Evolutionary conservation across 2,113 vertebrate species (phyloP), one percentile per base, ranked within the genome.

Genomic region (Gambusia holbrooki): DNA sequence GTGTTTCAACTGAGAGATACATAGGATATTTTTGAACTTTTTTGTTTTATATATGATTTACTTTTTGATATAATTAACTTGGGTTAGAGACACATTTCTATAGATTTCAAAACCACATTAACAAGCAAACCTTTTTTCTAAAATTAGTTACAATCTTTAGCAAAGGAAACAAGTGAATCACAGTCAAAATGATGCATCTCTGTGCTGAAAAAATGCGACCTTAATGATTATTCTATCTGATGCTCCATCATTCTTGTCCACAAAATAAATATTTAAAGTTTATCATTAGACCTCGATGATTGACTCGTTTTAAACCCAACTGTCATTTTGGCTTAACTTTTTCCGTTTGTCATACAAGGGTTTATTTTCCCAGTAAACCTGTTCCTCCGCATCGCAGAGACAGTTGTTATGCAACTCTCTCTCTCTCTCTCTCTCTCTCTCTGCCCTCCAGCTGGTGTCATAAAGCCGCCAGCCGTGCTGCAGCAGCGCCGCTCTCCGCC

Each of bases 381-480:
- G 27, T 25, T 58, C 25, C 51, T 58, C 2, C 25, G 51, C 54
- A 15, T 33, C 80, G 80, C 79, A 81, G 82, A 86, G 79, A 76
- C 58, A 3, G 51, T 5, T 62, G 80, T 89, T 90, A 69, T 74
- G 74, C 73, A 92, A 90, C 74, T 17, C 64, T 25, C 80, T 61
- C 70, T 19, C 27, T 61, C 70, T 19, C 27, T 64, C 70, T 19
- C 27, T 64, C 70, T 19, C 27, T 19, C 27, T 61, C 70, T 19
- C 27, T 64, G 32, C 82, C 82, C 70, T 72, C 74, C 69, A 66
- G 77, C 84, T 40, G 89, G 92, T 33, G 77, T 60, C 92, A 92
- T 92, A 89, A 88, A 73, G 79, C 92, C 84, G 76, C 74, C 64
- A 71, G 69, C 81, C 72, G 69, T 37, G 35, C 40, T 88, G 80